Evolutionary conservation across 2,797 vertebrate species (phyloP).

Genomic region (Acridotheres tristis): DNA sequence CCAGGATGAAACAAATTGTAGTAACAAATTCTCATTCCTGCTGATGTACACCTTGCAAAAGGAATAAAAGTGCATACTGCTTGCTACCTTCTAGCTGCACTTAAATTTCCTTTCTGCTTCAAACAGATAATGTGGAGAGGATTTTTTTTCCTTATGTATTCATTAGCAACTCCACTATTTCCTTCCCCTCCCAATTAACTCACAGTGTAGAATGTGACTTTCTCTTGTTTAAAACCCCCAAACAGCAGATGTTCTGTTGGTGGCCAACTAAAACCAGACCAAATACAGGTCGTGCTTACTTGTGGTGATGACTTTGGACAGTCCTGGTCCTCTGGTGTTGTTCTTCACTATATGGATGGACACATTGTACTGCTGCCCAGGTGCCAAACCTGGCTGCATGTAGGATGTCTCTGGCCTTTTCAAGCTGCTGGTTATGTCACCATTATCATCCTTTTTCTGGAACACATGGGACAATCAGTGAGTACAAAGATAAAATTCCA

Average conservation of each 20-base stretch:
- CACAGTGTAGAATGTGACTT: neutral
- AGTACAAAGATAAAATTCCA: neutral
- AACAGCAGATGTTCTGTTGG: neutral
- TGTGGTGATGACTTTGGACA: conserved; percentile 88
- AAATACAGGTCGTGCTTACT: conserved; percentile 78
- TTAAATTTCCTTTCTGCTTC: neutral
- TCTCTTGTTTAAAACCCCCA: neutral
- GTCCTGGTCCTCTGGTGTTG: conserved; percentile 89
- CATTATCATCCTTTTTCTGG: conserved; percentile 97
- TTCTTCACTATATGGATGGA: conserved; percentile 95
- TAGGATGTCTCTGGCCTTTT: conserved; percentile 91
- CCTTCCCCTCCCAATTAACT: accelerated
- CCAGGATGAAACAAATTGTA: neutral
- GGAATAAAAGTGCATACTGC: neutral
- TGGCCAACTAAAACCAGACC: neutral
- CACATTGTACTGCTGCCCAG: conserved; percentile 96
- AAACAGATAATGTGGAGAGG: neutral
- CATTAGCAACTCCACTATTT: neutral
- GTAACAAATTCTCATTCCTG: neutral
- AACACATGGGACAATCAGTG: conserved; percentile 1
- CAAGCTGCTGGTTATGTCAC: conserved; percentile 89
- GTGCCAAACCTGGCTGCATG: conserved; percentile 91
- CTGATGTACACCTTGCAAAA: neutral
- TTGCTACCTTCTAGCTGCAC: neutral
- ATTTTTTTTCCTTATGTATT: neutral